Evolutionary conservation across 2,113 vertebrate species (phyloP).

Genomic region (Saimiri boliviensis): DNA sequence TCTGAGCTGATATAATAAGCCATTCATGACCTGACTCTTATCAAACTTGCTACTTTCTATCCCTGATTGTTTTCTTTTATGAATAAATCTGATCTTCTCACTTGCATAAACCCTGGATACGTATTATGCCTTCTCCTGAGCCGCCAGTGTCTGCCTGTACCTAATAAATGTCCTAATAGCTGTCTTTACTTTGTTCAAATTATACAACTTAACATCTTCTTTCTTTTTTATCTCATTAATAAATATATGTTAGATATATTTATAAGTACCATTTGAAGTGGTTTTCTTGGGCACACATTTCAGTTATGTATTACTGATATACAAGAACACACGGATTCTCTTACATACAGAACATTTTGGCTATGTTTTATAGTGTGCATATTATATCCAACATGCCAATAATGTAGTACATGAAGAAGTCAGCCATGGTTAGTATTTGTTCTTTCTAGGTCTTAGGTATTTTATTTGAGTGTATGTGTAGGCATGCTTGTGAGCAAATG

Average conservation of each 20-base stretch:
- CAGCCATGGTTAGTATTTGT: neutral
- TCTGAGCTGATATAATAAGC: neutral
- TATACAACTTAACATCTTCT: neutral
- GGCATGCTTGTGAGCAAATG: neutral
- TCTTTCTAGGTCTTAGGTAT: neutral
- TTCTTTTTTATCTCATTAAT: neutral
- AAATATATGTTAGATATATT: neutral
- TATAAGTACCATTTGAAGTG: neutral
- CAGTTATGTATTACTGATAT: neutral
- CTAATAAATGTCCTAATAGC: neutral
- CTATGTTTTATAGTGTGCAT: neutral
- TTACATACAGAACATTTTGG: neutral
- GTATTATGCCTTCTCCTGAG: neutral
- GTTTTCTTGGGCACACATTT: neutral
- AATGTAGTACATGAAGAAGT: neutral
- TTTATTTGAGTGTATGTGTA: rapidly evolving
- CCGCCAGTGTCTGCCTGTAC: neutral
- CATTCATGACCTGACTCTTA: neutral
- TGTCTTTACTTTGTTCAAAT: neutral
- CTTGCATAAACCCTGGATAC: neutral
- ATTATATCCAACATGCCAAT: neutral
- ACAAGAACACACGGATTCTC: neutral
- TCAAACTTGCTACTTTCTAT: neutral
- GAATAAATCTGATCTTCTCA: neutral
- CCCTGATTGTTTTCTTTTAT: neutral